These are phyloP conservation scores for Tinea semifulvella DNA, from an alignment of 2,888 invertebrate species.

Conservation along the genomic window DNA sequence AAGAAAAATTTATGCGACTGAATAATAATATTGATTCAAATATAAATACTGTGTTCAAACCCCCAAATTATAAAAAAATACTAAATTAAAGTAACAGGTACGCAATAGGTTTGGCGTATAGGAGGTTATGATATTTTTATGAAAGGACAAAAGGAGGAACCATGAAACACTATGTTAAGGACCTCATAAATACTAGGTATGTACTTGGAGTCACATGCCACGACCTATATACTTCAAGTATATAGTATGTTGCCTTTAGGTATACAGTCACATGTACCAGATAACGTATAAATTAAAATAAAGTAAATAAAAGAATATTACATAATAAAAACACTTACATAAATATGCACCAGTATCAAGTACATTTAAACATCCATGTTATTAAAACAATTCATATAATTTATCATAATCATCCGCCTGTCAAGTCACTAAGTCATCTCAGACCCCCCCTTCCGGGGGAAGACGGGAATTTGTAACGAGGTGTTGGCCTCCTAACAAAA, in stretches of 20 bases:
- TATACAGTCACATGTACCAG: constrained; percentile 1
- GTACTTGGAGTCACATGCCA: not conserved
- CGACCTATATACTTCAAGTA: not conserved
- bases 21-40: not conserved
- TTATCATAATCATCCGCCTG: no score
- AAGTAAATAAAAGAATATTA: not conserved
- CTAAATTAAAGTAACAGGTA: not conserved
- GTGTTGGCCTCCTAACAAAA: no score
- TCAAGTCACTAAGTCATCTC: no score
- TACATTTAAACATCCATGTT: constrained; percentile 5
- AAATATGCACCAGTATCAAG: constrained; percentile 4
- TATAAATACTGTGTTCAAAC: not conserved
- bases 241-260: no score
- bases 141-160: not conserved
- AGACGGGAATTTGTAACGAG: no score
- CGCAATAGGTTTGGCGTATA: constrained; percentile 7
- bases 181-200: not conserved
- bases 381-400: not conserved
- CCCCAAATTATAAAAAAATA: not conserved
- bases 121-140: not conserved
- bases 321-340: constrained; percentile 4
- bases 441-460: no score
- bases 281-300: not conserved
- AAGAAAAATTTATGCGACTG: not conserved
- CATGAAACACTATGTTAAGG: not conserved